Base-by-base conservation (phyloP, 2,113 vertebrate species). In the Aptenodytes patagonicus region DNA sequence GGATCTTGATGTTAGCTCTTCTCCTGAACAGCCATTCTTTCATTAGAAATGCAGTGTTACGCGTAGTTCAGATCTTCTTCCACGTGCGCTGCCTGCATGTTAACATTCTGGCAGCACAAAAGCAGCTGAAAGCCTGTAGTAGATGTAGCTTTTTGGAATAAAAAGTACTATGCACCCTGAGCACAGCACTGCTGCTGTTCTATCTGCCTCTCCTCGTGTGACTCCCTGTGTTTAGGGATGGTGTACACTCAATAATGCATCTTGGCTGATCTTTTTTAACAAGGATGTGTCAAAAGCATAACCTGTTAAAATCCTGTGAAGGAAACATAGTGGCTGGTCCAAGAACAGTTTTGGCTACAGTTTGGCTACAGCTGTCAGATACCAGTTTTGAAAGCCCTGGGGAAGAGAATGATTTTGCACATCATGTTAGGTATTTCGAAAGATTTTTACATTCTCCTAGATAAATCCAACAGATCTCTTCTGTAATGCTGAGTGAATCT, bases 161-260 rank as follows among this genome's bases (percentile, higher is more conserved):
- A 26, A 20, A 29, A 61, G n/a, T 34, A 31, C 54, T 55, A 2
- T 31, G 17, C 24, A 42, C 11, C 31, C 49, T 61, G 77, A 68
- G 88, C 17, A 29, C 49, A 73, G 62, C 19, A 13, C 24, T 80
- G 29, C 52, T 68, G 52, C 34, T 29, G 36, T 8, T 68, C 22
- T 44, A 0, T 52, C 32, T 61, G 40, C 49, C 44, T 13, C 58
- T 89, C 25, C 34, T 69, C 0, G 0, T 4, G 1, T 62, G 46
- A n/a, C 9, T 84, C 28, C 13, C 32, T 34, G 34, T 46, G 12
- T 9, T 6, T 58, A 60, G 42, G 70, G n/a, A 65, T 78, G 34
- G 4, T 58, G n/a, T 28, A 19, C 9, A 1, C 47, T 68, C 46
- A 15, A 1, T 19, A n/a, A 13, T 18, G 16, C 10, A 2, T 55